phyloP scores from a whole-genome alignment of 2,888 invertebrate genomes.

The Synergus gifuensis region DNA sequence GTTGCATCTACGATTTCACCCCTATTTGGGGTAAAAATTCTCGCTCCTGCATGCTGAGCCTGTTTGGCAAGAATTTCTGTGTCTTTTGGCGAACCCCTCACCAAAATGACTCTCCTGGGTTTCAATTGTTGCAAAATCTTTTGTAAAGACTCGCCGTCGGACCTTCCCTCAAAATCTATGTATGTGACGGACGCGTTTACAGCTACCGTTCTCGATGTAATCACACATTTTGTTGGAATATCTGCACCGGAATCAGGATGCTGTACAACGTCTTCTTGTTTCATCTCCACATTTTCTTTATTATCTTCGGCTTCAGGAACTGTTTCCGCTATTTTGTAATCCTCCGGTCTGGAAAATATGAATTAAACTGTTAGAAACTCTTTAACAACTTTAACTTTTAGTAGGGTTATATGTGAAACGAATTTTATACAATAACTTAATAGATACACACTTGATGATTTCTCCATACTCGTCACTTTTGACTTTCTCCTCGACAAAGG shows the following conservation, averaged over 20 bases:
- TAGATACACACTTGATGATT: conserved; percentile 83
- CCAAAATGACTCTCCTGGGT: conserved; percentile 84
- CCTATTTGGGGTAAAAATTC: conserved; percentile 89
- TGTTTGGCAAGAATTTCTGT: conserved; percentile 85
- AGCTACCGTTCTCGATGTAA: conserved; percentile 85
- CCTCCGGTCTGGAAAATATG: conserved; percentile 84
- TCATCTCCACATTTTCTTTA: conserved; percentile 83
- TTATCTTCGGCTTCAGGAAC: conserved; percentile 84
- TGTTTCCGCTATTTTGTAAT: conserved; percentile 90
- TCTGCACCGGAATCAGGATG: conserved; percentile 81
- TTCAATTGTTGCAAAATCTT: conserved; percentile 84
- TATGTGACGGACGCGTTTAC: conserved; percentile 93
- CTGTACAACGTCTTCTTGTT: conserved; percentile 81
- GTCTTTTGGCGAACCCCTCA: conserved; percentile 86
- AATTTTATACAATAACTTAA: conserved; percentile 5
- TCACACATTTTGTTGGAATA: conserved; percentile 94
- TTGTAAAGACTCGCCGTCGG: conserved; percentile 90
- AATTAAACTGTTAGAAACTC: background rate
- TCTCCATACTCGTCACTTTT: conserved; percentile 98
- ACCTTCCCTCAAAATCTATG: conserved; percentile 98
- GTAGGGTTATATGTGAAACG: background rate
- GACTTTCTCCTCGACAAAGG: conserved; percentile 93
- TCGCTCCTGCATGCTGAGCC: conserved; percentile 84
- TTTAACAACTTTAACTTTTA: conserved; percentile 18
- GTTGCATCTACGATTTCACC: conserved; percentile 96